Conservation (phyloP, 1,140 invertebrate species). For the Solenopsis invicta region DNA sequence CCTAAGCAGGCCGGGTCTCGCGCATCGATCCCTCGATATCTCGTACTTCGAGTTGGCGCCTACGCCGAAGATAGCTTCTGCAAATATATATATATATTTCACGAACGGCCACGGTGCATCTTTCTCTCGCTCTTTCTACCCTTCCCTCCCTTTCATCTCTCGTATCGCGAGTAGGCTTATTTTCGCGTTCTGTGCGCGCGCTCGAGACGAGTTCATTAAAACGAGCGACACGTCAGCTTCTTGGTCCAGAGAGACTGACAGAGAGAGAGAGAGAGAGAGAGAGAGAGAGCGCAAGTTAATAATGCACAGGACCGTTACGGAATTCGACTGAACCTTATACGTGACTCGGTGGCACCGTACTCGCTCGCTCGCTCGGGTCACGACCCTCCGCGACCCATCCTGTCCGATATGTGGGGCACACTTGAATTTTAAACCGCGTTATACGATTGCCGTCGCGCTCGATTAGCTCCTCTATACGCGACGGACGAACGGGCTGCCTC, state of each 20-base stretch:
- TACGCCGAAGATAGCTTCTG: not conserved
- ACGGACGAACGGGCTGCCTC: not conserved
- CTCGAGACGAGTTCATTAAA: not conserved
- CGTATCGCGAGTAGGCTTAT: not conserved
- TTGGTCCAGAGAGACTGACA: constrained; percentile 20
- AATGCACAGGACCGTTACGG: constrained; percentile 68
- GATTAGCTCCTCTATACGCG: constrained; percentile 60
- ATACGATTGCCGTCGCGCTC: constrained; percentile 71
- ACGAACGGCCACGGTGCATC: not conserved
- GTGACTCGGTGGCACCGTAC: constrained; percentile 63
- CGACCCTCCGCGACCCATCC: constrained; percentile 75
- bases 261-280: too few species aligned
- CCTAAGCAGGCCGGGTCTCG: not conserved
- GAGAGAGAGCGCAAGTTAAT: constrained; percentile 75
- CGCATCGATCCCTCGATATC: not conserved
- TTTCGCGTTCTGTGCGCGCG: not conserved
- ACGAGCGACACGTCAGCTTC: not conserved
- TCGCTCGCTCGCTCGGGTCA: constrained; percentile 68
- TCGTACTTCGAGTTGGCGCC: not conserved
- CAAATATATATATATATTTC: constrained; percentile 34
- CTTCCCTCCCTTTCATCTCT: not conserved
- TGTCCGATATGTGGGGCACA: constrained; percentile 79
- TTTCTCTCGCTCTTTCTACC: not conserved
- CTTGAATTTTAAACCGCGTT: constrained; percentile 83
- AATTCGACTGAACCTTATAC: constrained; percentile 78